Evolutionary conservation across 1,140 invertebrate species (phyloP).

Genomic region (Drosophila saltans): DNA sequence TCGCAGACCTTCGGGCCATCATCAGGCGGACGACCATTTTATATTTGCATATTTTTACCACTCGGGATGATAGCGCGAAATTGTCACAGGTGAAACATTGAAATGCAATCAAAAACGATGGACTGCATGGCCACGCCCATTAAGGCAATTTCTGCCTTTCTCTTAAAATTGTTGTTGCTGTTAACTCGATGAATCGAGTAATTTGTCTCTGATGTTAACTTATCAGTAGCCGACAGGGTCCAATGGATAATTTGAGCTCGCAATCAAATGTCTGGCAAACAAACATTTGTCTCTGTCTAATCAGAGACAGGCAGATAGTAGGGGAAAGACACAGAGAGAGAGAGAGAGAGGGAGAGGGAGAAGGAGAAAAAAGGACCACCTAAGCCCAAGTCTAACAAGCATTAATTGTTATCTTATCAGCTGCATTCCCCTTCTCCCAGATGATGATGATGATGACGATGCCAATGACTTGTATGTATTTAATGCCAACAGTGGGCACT

Average conservation of each 20-base stretch:
- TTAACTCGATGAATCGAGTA: conserved; percentile 35
- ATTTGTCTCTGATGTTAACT: conserved; percentile 40
- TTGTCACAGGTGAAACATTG: conserved; percentile 75
- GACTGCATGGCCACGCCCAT: conserved; percentile 5
- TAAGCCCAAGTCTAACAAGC: conserved; percentile 8
- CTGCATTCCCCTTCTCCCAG: conserved; percentile 17
- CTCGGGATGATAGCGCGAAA: conserved; percentile 45
- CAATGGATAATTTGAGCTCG: conserved; percentile 48
- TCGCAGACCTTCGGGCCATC: conserved; percentile 47
- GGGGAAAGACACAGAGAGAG: conserved; percentile 3
- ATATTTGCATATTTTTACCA: conserved; percentile 74
- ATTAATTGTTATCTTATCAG: conserved; percentile 61
- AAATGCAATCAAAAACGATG: conserved; percentile 24
- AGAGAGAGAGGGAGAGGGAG: conserved; percentile 3
- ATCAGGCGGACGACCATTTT: conserved; percentile 22
- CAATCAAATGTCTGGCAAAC: conserved; percentile 63
- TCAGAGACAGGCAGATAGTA: conserved; percentile 4
- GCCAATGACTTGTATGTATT: conserved; percentile 50
- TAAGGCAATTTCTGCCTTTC: neutral
- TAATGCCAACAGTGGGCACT: conserved; percentile 52
- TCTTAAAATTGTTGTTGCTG: conserved; percentile 9
- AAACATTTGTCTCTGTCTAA: conserved; percentile 71
- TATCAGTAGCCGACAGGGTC: conserved; percentile 26
- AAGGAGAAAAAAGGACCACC: conserved; percentile 56
- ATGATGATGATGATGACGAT: neutral